Percentiles rank a stretch among this genome's conserved stretches.
Conservation (phyloP, 2,113 vertebrate species). For the Caranx melampygus region DNA sequence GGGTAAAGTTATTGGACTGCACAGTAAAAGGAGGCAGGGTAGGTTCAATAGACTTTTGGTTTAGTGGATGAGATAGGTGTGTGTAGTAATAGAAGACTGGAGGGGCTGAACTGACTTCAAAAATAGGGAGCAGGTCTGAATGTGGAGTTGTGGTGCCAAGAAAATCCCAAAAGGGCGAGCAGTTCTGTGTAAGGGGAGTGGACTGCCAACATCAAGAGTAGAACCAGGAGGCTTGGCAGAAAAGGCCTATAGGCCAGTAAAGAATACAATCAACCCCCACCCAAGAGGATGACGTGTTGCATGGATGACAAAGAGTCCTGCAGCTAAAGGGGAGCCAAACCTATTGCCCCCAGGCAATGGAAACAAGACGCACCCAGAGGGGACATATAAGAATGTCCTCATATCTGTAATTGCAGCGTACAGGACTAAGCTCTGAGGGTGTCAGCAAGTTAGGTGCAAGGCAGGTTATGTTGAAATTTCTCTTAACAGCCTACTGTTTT, state of each 20-base stretch:
- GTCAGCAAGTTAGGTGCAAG: not conserved
- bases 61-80: not conserved
- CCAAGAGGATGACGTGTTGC: not conserved
- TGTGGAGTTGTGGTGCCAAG: not conserved
- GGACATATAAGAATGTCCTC: not conserved
- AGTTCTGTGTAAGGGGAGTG: not conserved
- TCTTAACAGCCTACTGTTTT: not conserved
- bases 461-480: not conserved
- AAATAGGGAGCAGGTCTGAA: not conserved
- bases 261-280: not conserved
- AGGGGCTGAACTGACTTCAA: not conserved
- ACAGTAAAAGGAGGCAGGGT: not conserved
- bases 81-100: not conserved
- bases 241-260: not conserved
- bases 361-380: not conserved
- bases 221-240: not conserved
- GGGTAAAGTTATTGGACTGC: not conserved
- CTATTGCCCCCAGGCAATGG: not conserved
- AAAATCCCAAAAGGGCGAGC: not conserved
- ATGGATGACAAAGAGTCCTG: not conserved
- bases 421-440: not conserved
- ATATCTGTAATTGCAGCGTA: not conserved
- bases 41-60: not conserved
- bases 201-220: slow-evolving; percentile 7
- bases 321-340: not conserved